phyloP scores from a whole-genome alignment of 2,888 invertebrate genomes.

The Mesorhabditis sp. region DNA sequence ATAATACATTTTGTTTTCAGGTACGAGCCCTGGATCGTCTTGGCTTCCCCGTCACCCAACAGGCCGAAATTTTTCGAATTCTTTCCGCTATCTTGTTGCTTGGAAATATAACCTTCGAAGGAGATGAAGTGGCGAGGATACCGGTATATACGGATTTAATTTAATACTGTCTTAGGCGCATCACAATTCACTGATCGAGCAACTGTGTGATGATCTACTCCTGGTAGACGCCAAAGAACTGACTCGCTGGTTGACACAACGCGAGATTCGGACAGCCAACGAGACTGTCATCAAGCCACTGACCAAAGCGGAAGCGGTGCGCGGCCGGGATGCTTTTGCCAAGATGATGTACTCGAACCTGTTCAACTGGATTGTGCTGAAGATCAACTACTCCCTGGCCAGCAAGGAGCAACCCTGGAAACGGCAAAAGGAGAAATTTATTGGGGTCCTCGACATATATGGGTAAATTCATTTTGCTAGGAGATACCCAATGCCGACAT shows the following conservation, averaged over 20 bases:
- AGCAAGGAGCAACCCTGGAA: conserved; percentile 20
- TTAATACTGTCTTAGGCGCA: conserved; percentile 12
- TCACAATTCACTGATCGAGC: not conserved
- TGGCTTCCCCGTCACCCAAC: conserved; percentile 54
- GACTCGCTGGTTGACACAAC: conserved; percentile 76
- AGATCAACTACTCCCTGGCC: conserved; percentile 77
- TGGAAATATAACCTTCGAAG: conserved; percentile 75
- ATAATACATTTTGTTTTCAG: conserved; percentile 51
- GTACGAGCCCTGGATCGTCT: conserved; percentile 70
- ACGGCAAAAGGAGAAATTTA: conserved; percentile 66
- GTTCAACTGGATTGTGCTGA: conserved; percentile 86
- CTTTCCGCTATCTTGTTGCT: conserved; percentile 84
- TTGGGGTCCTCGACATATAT: conserved; percentile 95
- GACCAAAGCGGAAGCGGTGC: conserved; percentile 62
- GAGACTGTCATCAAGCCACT: conserved; percentile 86
- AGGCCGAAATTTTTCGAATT: conserved; percentile 63
- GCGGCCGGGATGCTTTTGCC: conserved; percentile 85
- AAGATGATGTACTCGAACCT: conserved; percentile 88
- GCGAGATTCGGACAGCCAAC: conserved; percentile 83
- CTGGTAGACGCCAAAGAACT: conserved; percentile 75
- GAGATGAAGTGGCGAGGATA: conserved; percentile 49
- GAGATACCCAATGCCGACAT: too few relatives aligned
- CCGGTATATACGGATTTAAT: not conserved
- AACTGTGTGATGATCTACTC: conserved; percentile 68
- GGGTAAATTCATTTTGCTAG: conserved; percentile 64